Evolutionary conservation across 2,113 vertebrate species (phyloP), one percentile per base, ranked within the genome.

Genomic region (crab-eating macaque (Macaca fascicularis)): DNA sequence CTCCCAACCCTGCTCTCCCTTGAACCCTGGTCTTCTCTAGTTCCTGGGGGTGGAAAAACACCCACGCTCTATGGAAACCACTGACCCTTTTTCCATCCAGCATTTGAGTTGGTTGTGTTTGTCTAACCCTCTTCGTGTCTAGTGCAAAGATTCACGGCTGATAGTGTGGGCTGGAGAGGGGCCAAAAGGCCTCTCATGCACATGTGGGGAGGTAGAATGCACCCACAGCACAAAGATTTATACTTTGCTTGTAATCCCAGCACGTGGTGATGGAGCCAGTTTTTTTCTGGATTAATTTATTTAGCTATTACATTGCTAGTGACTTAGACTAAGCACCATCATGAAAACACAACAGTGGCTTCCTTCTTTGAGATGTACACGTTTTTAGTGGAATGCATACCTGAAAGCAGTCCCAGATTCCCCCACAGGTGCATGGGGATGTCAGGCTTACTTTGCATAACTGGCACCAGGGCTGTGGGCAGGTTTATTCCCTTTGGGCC

Each of bases 201-300:
- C 1, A 6, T 43, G 67, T 38, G 16, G 16, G 30, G 55, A 35
- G 27, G 43, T 1, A 22, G 10, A 35, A 69, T 0, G 3, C 12
- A 4, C 57, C 69, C 20, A 17, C 16, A 7, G 30, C 38, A 43
- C 57, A 23, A 87, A 12, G n/a, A 79, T 27, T 7, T 20, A 6
- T 14, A 30, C n/a, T 83, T 69, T 30, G 30, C 59, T 30, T 11
- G 2, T 20, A n/a, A 74, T 19, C 22, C 52, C 48, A 40, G 13
- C 35, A 12, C 0, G 4, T 20, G 8, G 59, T 1, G 14, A 55
- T 1, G 13, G 38, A 69, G 3, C 10, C 40, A 67, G n/a, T 43
- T 38, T 20, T 19, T 67, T 67, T 67, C 69, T 52, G 19, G 20
- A 40, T 27, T 57, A 48, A n/a, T 30, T 43, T 17, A 59, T 16